Conservation (phyloP, 1,140 invertebrate species). For the Chrysoperla carnea region DNA sequence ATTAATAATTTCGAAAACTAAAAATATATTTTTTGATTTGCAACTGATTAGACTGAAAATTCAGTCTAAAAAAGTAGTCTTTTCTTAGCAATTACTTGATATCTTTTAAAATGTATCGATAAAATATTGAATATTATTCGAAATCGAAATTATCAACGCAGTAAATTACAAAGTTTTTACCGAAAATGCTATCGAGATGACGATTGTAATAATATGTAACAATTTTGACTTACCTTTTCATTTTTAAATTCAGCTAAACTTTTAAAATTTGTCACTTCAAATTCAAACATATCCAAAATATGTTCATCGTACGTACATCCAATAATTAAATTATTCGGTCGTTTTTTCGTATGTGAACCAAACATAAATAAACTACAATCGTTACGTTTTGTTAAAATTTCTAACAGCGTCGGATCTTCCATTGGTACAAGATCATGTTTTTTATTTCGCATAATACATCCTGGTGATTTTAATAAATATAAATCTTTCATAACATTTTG, state of each 20-base stretch:
- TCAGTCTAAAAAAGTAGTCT: too few relatives aligned
- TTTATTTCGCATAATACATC: slow-evolving; percentile 53
- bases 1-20: too few relatives aligned
- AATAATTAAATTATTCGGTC: slow-evolving; percentile 81
- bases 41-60: too few relatives aligned
- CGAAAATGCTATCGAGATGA: too few relatives aligned
- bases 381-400: slow-evolving; percentile 71
- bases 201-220: too few relatives aligned
- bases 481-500: slow-evolving; percentile 73
- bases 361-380: slow-evolving; percentile 82
- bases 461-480: slow-evolving; percentile 72
- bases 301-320: slow-evolving; percentile 80
- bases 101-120: too few relatives aligned
- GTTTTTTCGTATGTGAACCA: slow-evolving; percentile 83
- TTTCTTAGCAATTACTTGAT: too few relatives aligned
- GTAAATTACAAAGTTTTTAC: too few relatives aligned
- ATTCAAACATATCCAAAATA: slow-evolving; percentile 91
- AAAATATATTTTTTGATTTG: too few relatives aligned
- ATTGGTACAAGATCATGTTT: slow-evolving; percentile 78
- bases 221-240: slow-evolving; percentile 42
- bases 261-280: slow-evolving; percentile 74
- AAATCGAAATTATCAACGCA: too few relatives aligned
- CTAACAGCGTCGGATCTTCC: slow-evolving; percentile 64
- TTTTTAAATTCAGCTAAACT: slow-evolving; percentile 61
- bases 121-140: too few relatives aligned